Conservation (phyloP, 2,797 vertebrate genomes). For the Octomys mimax region DNA sequence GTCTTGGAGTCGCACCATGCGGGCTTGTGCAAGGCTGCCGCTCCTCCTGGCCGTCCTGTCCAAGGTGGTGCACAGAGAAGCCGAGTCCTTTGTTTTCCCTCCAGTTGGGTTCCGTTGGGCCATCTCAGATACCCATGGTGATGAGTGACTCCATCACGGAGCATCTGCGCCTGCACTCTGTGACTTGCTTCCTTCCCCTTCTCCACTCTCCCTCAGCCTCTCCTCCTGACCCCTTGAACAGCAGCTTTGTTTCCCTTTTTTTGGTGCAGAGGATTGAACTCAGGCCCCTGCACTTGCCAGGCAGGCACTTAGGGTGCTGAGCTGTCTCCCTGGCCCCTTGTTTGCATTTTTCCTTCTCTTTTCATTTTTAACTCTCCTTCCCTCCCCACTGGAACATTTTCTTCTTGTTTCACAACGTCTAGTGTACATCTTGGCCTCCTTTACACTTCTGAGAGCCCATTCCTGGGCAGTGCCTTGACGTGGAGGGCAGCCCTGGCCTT, state of each 20-base stretch:
- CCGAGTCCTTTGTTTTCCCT: not conserved
- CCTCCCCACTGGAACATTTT: not conserved
- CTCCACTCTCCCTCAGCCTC: not conserved
- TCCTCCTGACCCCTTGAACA: not conserved
- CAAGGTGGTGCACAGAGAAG: constrained; percentile 14
- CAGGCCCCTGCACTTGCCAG: no score
- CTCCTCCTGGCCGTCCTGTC: not conserved
- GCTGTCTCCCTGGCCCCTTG: no score
- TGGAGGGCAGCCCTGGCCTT: not conserved
- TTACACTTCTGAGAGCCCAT: not conserved
- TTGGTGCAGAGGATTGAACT: no score
- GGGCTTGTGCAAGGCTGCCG: not conserved
- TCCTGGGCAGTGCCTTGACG: not conserved
- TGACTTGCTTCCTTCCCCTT: not conserved
- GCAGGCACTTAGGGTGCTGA: no score
- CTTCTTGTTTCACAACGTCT: not conserved
- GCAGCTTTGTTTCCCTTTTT: not conserved
- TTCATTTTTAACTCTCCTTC: not conserved
- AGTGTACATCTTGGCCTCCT: not conserved
- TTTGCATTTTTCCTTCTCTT: not conserved
- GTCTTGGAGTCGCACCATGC: not conserved
- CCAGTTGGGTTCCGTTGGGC: not conserved
- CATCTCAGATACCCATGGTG: not conserved
- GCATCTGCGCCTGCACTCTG: not conserved
- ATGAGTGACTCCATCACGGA: no score